These are phyloP conservation scores for Isaurus tuberculatus DNA, from an alignment of 92 coral and sea anemone genomes.

Conservation along the genomic window DNA sequence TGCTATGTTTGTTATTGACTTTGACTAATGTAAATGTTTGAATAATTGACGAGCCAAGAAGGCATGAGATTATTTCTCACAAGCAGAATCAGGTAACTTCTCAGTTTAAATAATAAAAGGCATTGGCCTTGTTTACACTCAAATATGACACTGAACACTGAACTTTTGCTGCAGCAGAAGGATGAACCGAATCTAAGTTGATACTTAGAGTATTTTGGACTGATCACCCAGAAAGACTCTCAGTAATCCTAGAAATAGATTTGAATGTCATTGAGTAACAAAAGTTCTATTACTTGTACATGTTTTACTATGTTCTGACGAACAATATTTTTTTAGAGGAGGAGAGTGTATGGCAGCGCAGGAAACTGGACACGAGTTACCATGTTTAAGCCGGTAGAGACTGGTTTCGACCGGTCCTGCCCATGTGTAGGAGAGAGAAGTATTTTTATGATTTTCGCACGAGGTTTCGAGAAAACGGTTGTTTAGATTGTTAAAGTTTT, in stretches of 20 bases:
- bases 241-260: slow-evolving; percentile 1
- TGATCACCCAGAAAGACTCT: slow-evolving; percentile 19
- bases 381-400: not conserved
- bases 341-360: slow-evolving; percentile 1
- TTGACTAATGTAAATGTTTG: slow-evolving; percentile 7
- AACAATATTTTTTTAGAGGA: slow-evolving; percentile 14
- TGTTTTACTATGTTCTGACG: not conserved
- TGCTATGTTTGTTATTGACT: slow-evolving; percentile 24
- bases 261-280: slow-evolving; percentile 24
- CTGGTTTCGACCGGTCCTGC: not conserved
- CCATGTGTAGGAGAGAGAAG: not conserved
- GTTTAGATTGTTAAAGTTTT: too few relatives aligned
- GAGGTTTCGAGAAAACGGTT: too few relatives aligned
- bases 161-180: slow-evolving; percentile 13
- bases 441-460: too few relatives aligned
- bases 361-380: not conserved
- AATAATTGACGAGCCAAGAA: slow-evolving; percentile 10
- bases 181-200: slow-evolving; percentile 1
- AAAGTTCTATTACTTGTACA: not conserved
- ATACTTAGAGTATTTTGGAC: slow-evolving; percentile 8
- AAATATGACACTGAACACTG: slow-evolving; percentile 8
- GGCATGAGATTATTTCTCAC: not conserved
- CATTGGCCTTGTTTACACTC: slow-evolving; percentile 18
- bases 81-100: not conserved
- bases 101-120: slow-evolving; percentile 18